Evolutionary conservation across 30 jellyfish, hydroid and myxozoan genomes (phyloP), one percentile per base, ranked within the genome.

Genomic region (Mastigias papua): DNA sequence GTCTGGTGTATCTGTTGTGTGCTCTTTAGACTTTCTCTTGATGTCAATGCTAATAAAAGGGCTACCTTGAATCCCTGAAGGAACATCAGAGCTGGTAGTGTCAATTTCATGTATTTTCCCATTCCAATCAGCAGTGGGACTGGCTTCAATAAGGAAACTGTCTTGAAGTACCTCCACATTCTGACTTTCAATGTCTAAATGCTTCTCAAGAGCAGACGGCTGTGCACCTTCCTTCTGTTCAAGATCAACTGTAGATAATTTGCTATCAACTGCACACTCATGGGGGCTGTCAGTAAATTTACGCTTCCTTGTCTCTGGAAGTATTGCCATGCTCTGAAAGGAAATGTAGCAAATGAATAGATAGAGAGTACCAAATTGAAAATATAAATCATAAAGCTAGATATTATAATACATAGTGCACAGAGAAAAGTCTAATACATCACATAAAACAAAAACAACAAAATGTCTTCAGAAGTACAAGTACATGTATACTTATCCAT

Each of bases 221-320:
- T 37, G 29, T 6, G 26, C n/a, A n/a, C n/a, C 28, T 26, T 75
- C 61, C 20, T 67, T 70, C 5, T 93, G 57, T 23, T 77, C 74
- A 21, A 8, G 9, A 21, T 84, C 84, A 17, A 91, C 48, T 16
- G 60, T 34, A 26, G 83, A 83, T 21, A 69, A 32, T 70, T 91
- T 83, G 51, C 92, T 84, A 19, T 78, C 87, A 26, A 86, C 65
- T 22, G 81, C 77, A 62, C 84, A 63, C 28, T 86, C 95, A 34
- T 67, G 89, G 29, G 87, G 87, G 62, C 80, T 62, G 21, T 85
- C 93, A 57, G 69, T 70, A 10, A 82, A 23, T 48, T 91, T 68
- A n/a, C 97, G 58, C 69, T 91, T 91, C 22, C 97, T 64, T 17
- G 91, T 84, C n/a, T 86, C 97, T 13, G 86, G 88, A 34, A 91